Evolutionary conservation across 2,888 invertebrate species (phyloP), one percentile per base, ranked within the genome.

Genomic region (Eurois occulta): DNA sequence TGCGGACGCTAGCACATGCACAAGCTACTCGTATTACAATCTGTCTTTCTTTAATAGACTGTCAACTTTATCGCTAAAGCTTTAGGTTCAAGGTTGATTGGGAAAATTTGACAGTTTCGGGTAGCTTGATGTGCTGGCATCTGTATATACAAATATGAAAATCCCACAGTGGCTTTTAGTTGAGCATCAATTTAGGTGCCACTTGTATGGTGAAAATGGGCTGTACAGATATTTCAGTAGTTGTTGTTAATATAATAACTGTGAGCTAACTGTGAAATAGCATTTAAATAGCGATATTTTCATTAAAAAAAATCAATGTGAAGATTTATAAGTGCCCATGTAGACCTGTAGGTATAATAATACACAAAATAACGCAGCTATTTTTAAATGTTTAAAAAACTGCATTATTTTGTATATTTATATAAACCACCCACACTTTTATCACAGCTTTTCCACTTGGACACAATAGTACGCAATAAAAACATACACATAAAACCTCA

Each of bases 401-500:
- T 28, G 1, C 35, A 35, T 3, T 48, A 72, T 48, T 70, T 48
- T 46, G 10, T 21, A 5, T 24, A 13, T 11, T 1, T 41, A n/a
- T 43, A n/a, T 13, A 21, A 24, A 35, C 8, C 7, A 35, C 7
- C 3, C 1, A 10, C 1, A 1, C 5, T 46, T 24, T 18, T 32
- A n/a, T 10, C 16, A 65, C 21, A 32, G 4, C 28, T 76, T 46
- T 43, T 18, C 32, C 35, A 52, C 21, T 48, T 32, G 32, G 10
- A 48, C 21, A 62, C 28, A 70, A 70, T 28, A 79, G 8, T 32
- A 66, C 43, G 66, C 28, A 38, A 66, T 55, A 71, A 71, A 55
- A 77, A 35, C n/a, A 52, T 28, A 24, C 11, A 78, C 58, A 78
- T 48, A 46, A 72, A 79, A 75, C 46, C 46, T 74, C 72, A 66